These are phyloP conservation scores for Doryteuthis pealeii DNA, from an alignment of 1,140 invertebrate species.

Conservation along the genomic window DNA sequence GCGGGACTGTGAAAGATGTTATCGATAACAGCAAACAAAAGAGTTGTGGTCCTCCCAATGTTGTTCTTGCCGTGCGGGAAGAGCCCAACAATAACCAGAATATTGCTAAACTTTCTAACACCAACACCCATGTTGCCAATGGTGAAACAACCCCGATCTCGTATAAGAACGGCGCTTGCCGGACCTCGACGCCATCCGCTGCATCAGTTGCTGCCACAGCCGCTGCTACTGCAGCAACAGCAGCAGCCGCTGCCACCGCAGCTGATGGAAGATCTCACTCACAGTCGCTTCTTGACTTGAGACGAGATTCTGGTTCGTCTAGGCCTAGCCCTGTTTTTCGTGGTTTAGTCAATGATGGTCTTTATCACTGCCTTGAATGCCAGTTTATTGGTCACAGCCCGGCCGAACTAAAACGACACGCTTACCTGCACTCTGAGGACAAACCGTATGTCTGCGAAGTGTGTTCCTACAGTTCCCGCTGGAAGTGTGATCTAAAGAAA, in stretches of 20 bases:
- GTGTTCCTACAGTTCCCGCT: conserved; percentile 56
- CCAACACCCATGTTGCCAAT: not conserved
- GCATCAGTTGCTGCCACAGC: not conserved
- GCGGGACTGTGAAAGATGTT: conserved; percentile 57
- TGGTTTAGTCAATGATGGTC: conserved; percentile 42
- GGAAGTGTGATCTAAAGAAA: conserved; percentile 60
- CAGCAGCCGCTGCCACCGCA: not conserved
- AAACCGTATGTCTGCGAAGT: conserved; percentile 56
- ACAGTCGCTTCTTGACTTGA: not conserved
- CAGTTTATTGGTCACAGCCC: conserved; percentile 54
- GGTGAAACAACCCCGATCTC: not conserved
- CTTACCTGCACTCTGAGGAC: conserved; percentile 55
- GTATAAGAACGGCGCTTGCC: not conserved
- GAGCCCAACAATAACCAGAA: not conserved
- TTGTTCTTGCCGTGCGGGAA: conserved; percentile 29
- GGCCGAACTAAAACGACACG: conserved; percentile 55
- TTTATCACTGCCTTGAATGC: conserved; percentile 55
- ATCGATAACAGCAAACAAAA: conserved; percentile 51
- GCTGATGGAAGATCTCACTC: not conserved
- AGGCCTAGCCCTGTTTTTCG: conserved; percentile 32
- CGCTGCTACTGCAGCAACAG: not conserved
- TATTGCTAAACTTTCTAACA: not conserved
- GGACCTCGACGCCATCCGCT: not conserved
- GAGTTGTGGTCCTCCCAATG: conserved; percentile 46
- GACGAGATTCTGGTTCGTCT: not conserved